Conservation (phyloP, 2,797 vertebrate species). For the Cercopithecus petaurista region DNA sequence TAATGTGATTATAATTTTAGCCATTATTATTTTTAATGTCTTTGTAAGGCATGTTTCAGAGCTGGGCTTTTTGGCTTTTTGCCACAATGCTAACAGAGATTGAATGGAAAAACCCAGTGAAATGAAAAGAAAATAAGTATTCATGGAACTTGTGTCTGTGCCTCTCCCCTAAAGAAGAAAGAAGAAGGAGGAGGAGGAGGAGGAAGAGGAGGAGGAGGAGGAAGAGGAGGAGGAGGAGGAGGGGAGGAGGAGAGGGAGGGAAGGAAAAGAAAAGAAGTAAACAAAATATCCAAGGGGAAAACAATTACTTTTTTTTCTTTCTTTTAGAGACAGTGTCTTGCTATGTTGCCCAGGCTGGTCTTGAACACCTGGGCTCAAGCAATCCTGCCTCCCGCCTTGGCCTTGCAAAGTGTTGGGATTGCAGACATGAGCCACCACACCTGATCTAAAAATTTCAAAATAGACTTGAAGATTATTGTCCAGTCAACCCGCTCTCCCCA, state of each 20-base stretch:
- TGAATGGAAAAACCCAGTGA: background rate
- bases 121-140: conserved; percentile 35
- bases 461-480: background rate
- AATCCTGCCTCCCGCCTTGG: too few relatives aligned
- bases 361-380: too few relatives aligned
- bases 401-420: background rate
- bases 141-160: background rate
- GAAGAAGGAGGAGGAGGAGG: too few relatives aligned
- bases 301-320: background rate
- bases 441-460: background rate
- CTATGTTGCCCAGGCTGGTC: background rate
- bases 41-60: background rate
- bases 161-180: background rate
- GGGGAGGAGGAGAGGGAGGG: too few relatives aligned
- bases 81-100: background rate
- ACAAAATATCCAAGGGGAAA: background rate
- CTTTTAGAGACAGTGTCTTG: background rate
- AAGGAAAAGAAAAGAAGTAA: background rate
- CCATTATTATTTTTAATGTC: background rate
- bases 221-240: background rate
- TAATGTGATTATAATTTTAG: background rate
- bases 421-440: background rate
- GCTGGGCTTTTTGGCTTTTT: background rate
- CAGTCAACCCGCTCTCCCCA: background rate
- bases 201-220: background rate